These are phyloP conservation scores for Drosophila meridionalis DNA, from an alignment of 2,888 invertebrate genomes.

Conservation along the genomic window DNA sequence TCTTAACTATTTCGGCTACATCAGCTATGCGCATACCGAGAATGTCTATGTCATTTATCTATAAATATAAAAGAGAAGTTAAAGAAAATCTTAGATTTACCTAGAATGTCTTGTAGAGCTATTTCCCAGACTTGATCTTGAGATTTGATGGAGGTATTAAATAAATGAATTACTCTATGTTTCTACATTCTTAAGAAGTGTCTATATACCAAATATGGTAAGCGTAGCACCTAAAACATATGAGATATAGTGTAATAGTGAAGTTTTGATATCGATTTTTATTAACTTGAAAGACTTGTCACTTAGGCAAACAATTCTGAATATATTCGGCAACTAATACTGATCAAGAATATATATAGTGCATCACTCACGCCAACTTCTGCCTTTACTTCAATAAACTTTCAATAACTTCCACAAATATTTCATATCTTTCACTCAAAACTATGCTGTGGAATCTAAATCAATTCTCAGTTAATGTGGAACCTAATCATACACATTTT, in stretches of 20 bases:
- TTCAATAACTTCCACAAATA: neutral
- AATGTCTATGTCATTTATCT: conserved; percentile 87
- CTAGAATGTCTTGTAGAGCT: neutral
- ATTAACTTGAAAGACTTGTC: neutral
- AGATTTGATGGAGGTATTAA: neutral
- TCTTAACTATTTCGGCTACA: conserved; percentile 86
- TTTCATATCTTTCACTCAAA: neutral
- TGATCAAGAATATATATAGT: neutral
- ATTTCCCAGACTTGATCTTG: neutral
- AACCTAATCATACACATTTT: neutral
- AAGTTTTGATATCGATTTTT: neutral
- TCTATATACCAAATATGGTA: neutral
- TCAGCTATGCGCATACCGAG: conserved; percentile 86
- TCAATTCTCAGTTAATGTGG: neutral
- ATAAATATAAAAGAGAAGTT: conserved; percentile 54
- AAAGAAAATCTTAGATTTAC: neutral
- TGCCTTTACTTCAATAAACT: neutral
- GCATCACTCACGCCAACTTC: neutral
- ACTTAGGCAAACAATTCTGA: neutral
- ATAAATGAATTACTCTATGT: neutral
- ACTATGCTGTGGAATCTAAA: neutral
- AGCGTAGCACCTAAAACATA: neutral
- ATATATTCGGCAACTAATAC: neutral
- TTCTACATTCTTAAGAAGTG: no score
- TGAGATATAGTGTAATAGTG: neutral